These are phyloP conservation scores for Plectrocnemia conspersa DNA, from an alignment of 1,140 invertebrate species.

Conservation along the genomic window DNA sequence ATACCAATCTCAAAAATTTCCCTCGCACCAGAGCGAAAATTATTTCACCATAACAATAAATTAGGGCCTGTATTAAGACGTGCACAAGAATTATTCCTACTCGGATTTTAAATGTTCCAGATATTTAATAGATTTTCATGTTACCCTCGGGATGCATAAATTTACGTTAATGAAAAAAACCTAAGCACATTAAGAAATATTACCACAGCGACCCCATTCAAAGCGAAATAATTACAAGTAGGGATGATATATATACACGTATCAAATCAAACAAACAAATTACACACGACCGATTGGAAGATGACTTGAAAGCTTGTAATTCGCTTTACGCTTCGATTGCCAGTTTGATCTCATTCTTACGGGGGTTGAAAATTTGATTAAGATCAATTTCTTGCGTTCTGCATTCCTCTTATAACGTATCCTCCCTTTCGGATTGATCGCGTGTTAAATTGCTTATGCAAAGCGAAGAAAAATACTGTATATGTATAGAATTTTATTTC, in stretches of 20 bases:
- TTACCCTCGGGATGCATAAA: slow-evolving; percentile 31
- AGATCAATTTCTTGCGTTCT: too few species aligned
- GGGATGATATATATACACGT: not conserved
- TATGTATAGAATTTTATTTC: too few species aligned
- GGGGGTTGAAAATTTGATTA: slow-evolving; percentile 1
- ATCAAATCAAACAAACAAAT: not conserved
- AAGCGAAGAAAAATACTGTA: slow-evolving; percentile 6
- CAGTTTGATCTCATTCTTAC: slow-evolving; percentile 33
- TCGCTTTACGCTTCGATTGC: slow-evolving; percentile 26
- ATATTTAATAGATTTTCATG: slow-evolving; percentile 34
- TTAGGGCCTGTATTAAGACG: slow-evolving; percentile 17
- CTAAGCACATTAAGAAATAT: not conserved
- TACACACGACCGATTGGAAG: slow-evolving; percentile 24
- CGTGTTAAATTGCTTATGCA: slow-evolving; percentile 11
- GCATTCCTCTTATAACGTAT: too few species aligned
- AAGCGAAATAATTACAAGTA: not conserved
- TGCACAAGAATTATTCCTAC: slow-evolving; percentile 22
- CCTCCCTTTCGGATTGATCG: too few species aligned
- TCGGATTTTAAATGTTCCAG: slow-evolving; percentile 30
- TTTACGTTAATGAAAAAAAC: slow-evolving; percentile 31
- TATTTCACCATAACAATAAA: slow-evolving; percentile 30
- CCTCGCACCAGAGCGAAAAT: too few species aligned
- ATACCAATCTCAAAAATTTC: too few species aligned
- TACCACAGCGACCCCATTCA: not conserved
- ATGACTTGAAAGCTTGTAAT: slow-evolving; percentile 3